phyloP scores from a whole-genome alignment of 1,140 invertebrate species.

The Dreissena rostriformis region DNA sequence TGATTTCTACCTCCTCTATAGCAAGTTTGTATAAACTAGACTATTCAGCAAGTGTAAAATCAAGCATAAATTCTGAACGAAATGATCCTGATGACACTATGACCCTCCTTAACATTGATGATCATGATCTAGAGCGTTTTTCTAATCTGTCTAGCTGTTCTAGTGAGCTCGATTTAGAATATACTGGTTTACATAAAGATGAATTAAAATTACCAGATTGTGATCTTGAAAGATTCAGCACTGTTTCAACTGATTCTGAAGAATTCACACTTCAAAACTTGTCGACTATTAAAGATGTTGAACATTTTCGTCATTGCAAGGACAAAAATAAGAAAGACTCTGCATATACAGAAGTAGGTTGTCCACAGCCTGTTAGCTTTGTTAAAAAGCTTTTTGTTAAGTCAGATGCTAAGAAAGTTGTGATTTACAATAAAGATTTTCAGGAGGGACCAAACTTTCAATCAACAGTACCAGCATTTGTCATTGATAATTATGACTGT shows the following conservation, averaged over 20 bases:
- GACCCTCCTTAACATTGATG: not conserved
- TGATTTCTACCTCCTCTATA: not conserved
- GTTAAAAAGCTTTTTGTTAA: too few relatives aligned
- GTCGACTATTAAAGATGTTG: too few relatives aligned
- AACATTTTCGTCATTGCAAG: too few relatives aligned
- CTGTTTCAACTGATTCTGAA: slow-evolving; percentile 35
- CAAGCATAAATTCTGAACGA: not conserved
- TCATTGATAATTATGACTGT: slow-evolving; percentile 18
- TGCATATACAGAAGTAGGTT: too few relatives aligned
- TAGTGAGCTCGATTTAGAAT: not conserved
- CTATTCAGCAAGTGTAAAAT: not conserved
- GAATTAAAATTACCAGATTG: not conserved
- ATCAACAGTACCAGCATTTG: not conserved
- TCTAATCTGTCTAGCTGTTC: slow-evolving; percentile 13
- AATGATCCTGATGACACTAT: not conserved
- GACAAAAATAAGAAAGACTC: too few relatives aligned
- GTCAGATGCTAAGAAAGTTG: too few relatives aligned
- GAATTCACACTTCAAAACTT: slow-evolving; percentile 6
- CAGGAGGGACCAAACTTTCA: too few relatives aligned
- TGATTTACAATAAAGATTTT: too few relatives aligned
- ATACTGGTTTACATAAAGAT: not conserved
- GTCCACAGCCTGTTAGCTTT: too few relatives aligned
- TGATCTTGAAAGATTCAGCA: slow-evolving; percentile 29
- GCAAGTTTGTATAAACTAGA: slow-evolving; percentile 5
- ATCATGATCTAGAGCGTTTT: slow-evolving; percentile 31